Percentiles rank a stretch among this genome's conserved stretches.
These are phyloP conservation scores for Leptestheria dahalacensis DNA, from an alignment of 1,140 invertebrate genomes.

Conservation along the genomic window DNA sequence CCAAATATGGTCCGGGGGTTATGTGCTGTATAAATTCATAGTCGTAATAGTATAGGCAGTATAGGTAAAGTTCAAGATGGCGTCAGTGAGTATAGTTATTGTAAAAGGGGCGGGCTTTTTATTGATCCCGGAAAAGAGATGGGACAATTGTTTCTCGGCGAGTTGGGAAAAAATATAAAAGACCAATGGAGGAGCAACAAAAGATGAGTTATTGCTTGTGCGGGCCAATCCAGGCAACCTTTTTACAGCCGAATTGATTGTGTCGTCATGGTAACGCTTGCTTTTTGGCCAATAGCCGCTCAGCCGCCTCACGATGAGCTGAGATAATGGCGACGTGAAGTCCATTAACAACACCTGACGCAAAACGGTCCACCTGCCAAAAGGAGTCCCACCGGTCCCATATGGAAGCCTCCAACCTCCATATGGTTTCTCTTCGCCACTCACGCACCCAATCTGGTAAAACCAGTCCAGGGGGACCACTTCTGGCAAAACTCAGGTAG, in stretches of 20 bases:
- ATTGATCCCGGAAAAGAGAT: too few species aligned
- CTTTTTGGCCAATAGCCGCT: not conserved
- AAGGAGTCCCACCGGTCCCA: not conserved
- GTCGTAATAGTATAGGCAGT: too few species aligned
- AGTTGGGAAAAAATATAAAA: not conserved
- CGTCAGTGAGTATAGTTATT: too few species aligned
- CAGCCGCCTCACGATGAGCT: not conserved
- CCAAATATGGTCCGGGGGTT: too few species aligned
- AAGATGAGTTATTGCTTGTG: not conserved
- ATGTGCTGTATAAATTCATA: too few species aligned
- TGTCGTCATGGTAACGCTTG: not conserved
- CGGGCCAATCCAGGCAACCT: not conserved
- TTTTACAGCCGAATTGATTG: not conserved
- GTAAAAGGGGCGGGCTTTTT: too few species aligned
- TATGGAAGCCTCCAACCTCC: not conserved
- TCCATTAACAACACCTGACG: not conserved
- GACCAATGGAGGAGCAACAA: not conserved
- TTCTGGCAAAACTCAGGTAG: not conserved
- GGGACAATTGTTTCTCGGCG: not conserved
- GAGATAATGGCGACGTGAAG: not conserved
- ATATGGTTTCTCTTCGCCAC: too few species aligned
- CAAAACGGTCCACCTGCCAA: not conserved
- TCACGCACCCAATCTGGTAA: not conserved
- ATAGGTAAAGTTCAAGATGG: too few species aligned
- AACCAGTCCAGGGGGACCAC: too few species aligned